phyloP scores from a whole-genome alignment of 2,888 invertebrate genomes.

The Geophilus truncorum region DNA sequence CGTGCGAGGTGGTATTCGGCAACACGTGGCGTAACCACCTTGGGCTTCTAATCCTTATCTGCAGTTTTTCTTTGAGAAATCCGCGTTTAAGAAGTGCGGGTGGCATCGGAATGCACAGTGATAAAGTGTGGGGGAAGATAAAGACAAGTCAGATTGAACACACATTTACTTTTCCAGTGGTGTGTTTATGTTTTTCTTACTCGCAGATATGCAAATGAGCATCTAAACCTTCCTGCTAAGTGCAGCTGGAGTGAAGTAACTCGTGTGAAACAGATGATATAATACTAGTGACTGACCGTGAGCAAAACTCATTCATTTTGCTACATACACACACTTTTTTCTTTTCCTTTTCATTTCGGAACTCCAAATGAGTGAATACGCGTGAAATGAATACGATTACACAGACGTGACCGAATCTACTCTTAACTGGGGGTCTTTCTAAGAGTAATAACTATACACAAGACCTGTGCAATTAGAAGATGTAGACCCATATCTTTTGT shows the following conservation, averaged over 20 bases:
- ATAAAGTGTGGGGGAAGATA: neutral
- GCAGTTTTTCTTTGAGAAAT: neutral
- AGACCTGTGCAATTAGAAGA: neutral
- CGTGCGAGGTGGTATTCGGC: neutral
- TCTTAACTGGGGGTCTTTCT: neutral
- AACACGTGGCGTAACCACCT: constrained; percentile 18
- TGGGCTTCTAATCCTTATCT: neutral
- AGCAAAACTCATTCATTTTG: constrained; percentile 12
- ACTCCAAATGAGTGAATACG: constrained; percentile 16
- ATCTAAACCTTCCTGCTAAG: neutral
- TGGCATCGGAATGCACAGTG: neutral
- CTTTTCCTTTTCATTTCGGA: neutral
- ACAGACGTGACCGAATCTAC: constrained; percentile 11
- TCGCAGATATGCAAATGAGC: neutral
- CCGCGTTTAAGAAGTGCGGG: neutral
- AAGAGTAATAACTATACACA: constrained; percentile 3
- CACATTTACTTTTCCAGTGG: neutral
- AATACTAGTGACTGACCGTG: neutral
- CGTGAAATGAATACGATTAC: constrained; percentile 17
- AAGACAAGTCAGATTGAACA: neutral
- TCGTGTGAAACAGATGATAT: constrained; percentile 12
- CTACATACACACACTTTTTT: neutral
- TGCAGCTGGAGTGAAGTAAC: neutral
- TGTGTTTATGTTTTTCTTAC: neutral
- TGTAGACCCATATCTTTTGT: neutral